Base-by-base conservation (phyloP, 2,113 vertebrate genomes). In the Channa maculata region DNA sequence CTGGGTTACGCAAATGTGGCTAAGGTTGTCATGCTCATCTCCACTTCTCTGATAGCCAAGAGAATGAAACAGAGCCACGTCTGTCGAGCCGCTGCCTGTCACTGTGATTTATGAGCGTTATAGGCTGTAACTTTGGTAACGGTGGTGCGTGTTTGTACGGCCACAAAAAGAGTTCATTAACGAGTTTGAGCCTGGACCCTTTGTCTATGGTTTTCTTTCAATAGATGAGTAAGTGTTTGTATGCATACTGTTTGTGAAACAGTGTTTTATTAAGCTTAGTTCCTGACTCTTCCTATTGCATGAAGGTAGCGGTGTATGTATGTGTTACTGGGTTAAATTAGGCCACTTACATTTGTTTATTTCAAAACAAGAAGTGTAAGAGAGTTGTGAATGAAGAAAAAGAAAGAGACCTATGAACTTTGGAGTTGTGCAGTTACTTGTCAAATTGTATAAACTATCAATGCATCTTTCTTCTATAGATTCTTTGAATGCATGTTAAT, bases 81-180 rank as follows among this genome's bases (percentile, higher is more conserved):
- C 79, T 78, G 83, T 93, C 89, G 90, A 95, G 82, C 94, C 93
- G 93, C 92, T 74, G 93, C 94, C 92, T 96, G 96, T 97, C 98
- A 97, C 86, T 80, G 95, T 98, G 96, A 99, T 99, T 98, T 97
- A 98, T 96, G 96, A 95, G 95, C 88, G 92, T 86, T 94, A 93
- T 91, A 91, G 91, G 89, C 93, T 91, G 94, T 88, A 89, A 97
- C 95, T 96, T 96, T 94, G n/a, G n/a, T n/a, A 94, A 93, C 90
- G 4, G 39, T 2, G 54, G 50, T 14, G 68, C 39, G 59, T 37
- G 67, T 85, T 77, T 73, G 69, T 61, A 36, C 12, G 13, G n/a
- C 46, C 41, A 45, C 41, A 39, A 69, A 65, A 81, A 57, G 63
- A 50, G 54, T 68, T 87, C 78, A 48, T 86, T 90, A 89, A 79